These are phyloP conservation scores for Syngnathoides biaculeatus DNA, from an alignment of 2,113 vertebrate genomes.

Conservation along the genomic window DNA sequence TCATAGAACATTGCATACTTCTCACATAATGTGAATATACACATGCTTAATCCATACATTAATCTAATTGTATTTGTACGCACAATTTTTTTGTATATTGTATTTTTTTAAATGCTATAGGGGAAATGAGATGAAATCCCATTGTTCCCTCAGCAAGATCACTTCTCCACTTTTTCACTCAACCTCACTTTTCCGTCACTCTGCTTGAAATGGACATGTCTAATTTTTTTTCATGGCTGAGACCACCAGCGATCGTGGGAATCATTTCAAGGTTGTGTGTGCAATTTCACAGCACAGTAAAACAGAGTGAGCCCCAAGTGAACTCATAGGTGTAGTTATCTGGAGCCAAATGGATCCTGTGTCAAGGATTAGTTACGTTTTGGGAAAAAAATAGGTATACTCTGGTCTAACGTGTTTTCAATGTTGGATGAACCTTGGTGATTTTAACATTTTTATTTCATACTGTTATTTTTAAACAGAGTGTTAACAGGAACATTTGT, in stretches of 20 bases:
- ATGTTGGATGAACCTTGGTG: conserved; percentile 3
- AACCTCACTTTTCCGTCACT: conserved; percentile 57
- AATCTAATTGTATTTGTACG: background rate
- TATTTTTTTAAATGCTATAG: background rate
- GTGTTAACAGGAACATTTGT: conserved; percentile 25
- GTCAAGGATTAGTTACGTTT: conserved; percentile 18
- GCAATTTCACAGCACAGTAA: conserved; percentile 73
- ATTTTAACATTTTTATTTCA: conserved; percentile 1
- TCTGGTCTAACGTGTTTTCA: conserved; percentile 30
- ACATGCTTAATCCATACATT: no score
- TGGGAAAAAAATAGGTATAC: conserved; percentile 25
- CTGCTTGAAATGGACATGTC: conserved; percentile 40
- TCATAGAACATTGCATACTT: background rate
- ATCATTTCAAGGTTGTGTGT: conserved; percentile 71
- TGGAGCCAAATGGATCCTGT: conserved; percentile 35
- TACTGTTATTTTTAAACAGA: conserved; percentile 37
- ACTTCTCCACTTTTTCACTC: conserved; percentile 26
- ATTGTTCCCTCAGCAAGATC: background rate
- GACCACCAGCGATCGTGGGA: conserved; percentile 66
- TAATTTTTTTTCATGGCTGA: conserved; percentile 50
- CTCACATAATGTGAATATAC: background rate
- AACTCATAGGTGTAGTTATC: conserved; percentile 52
- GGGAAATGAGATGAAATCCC: background rate
- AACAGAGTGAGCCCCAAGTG: conserved; percentile 46
- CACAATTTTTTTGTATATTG: background rate